Conservation (phyloP, 2,797 vertebrate genomes). For the Rhynchotus rufescens region DNA sequence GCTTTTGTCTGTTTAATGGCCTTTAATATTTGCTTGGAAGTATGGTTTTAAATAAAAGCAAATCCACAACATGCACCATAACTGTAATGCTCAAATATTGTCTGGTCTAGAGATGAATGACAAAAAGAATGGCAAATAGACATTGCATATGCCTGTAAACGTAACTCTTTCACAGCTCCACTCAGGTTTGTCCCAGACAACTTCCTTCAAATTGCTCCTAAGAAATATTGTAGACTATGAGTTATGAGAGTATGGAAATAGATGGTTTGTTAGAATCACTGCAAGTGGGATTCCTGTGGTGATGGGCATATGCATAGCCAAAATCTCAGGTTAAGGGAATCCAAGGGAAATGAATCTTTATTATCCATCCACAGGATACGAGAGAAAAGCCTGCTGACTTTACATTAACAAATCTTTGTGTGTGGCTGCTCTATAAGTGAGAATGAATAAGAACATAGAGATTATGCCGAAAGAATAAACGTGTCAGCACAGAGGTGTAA, state of each 20-base stretch:
- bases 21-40: neutral
- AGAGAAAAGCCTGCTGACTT: neutral
- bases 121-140: neutral
- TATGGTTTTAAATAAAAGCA: neutral
- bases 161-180: neutral
- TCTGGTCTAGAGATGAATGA: neutral
- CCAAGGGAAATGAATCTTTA: neutral
- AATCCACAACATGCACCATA: accelerated
- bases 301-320: neutral
- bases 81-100: neutral
- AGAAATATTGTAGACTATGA: neutral
- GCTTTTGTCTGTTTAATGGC: neutral
- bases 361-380: neutral
- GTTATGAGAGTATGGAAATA: neutral
- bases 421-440: neutral
- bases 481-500: neutral
- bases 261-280: neutral
- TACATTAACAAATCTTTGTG: neutral
- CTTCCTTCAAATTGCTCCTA: neutral
- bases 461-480: neutral
- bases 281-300: neutral
- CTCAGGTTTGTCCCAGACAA: neutral
- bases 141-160: neutral
- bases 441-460: neutral
- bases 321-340: neutral